Percentiles rank a stretch among this genome's conserved stretches.
These are phyloP conservation scores for Clanis bilineata DNA, from an alignment of 2,888 invertebrate genomes.

Conservation along the genomic window DNA sequence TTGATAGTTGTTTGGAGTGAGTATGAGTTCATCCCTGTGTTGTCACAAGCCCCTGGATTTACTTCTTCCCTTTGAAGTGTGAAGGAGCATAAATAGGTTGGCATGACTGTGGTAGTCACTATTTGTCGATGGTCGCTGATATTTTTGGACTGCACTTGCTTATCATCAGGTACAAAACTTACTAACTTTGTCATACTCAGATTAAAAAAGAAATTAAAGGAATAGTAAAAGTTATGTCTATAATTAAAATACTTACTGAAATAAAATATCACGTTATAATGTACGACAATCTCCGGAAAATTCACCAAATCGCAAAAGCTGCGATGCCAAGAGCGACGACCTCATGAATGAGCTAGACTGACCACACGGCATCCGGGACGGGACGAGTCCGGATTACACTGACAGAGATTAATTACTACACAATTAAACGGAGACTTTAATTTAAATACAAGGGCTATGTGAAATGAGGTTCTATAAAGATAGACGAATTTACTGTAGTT, in stretches of 20 bases:
- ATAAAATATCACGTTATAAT: background rate
- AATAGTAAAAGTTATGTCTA: too few relatives aligned
- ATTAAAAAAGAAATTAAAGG: too few relatives aligned
- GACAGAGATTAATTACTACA: slow-evolving; percentile 40
- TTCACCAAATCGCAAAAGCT: background rate
- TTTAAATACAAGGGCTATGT: slow-evolving; percentile 24
- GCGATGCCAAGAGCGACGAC: background rate
- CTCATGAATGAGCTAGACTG: slow-evolving; percentile 35
- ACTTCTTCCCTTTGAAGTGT: too few relatives aligned
- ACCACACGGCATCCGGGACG: slow-evolving; percentile 30
- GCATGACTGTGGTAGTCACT: too few relatives aligned
- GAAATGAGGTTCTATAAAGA: background rate
- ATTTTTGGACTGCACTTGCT: too few relatives aligned
- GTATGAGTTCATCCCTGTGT: too few relatives aligned
- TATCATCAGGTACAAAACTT: too few relatives aligned
- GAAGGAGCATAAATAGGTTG: too few relatives aligned
- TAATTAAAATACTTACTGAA: background rate
- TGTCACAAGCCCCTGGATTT: too few relatives aligned
- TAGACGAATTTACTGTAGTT: background rate
- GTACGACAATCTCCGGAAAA: background rate
- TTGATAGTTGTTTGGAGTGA: too few relatives aligned
- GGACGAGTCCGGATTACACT: slow-evolving; percentile 36
- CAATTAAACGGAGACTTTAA: slow-evolving; percentile 29
- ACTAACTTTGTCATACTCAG: too few relatives aligned
- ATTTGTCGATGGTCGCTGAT: too few relatives aligned